These are phyloP conservation scores for Xiphydria camelus DNA, from an alignment of 2,888 invertebrate genomes.

Conservation along the genomic window DNA sequence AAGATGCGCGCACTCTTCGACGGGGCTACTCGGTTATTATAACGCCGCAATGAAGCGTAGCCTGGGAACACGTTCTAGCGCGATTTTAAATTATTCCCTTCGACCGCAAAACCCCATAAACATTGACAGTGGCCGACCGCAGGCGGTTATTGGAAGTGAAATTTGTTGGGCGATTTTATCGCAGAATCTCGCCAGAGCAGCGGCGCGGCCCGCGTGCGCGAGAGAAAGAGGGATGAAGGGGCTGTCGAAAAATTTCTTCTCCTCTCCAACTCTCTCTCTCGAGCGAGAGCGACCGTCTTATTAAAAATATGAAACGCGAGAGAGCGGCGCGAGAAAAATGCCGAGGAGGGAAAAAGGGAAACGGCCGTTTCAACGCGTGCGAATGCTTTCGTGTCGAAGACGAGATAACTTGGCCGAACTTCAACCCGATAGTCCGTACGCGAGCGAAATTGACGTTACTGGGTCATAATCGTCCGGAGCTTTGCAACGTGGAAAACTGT, in stretches of 20 bases:
- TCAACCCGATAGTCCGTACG: not conserved
- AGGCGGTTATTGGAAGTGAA: slow-evolving; percentile 47
- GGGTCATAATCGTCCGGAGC: slow-evolving; percentile 27
- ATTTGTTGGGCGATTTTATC: slow-evolving; percentile 40
- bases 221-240: no score
- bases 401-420: not conserved
- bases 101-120: slow-evolving; percentile 50
- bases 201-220: not conserved
- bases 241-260: no score
- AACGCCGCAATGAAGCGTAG: slow-evolving; percentile 22
- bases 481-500: no score
- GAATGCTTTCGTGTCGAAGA: not conserved
- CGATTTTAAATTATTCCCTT: slow-evolving; percentile 43
- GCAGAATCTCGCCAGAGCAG: slow-evolving; percentile 1
- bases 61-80: slow-evolving; percentile 30
- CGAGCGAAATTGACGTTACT: slow-evolving; percentile 15
- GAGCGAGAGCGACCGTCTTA: not conserved
- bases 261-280: no score
- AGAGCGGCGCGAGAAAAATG: not conserved
- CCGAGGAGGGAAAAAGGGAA: not conserved
- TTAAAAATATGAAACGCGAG: not conserved
- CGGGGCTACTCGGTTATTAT: slow-evolving; percentile 23
- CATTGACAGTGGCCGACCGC: slow-evolving; percentile 50
- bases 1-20: no score
- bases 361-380: not conserved